Conservation (phyloP, 2,113 vertebrate genomes). For the Seriola dumerili region DNA sequence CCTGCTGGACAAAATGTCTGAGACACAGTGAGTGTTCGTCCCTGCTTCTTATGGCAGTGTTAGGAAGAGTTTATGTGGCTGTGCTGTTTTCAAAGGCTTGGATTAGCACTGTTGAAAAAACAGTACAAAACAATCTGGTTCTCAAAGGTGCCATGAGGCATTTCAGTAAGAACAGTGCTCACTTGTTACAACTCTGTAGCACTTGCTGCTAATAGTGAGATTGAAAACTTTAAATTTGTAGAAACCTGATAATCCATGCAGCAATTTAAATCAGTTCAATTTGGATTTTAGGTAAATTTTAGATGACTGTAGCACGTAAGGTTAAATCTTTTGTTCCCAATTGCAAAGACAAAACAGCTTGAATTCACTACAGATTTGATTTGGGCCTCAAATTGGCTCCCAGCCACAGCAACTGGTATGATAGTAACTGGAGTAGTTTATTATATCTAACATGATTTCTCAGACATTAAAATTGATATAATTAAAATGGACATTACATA, state of each 20-base stretch:
- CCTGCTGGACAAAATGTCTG: constrained; percentile 87
- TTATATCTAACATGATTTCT: background rate
- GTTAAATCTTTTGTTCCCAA: background rate
- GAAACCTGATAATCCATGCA: background rate
- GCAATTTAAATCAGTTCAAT: background rate
- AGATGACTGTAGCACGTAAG: background rate
- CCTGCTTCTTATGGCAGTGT: background rate
- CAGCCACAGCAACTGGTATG: background rate
- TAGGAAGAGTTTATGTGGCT: background rate
- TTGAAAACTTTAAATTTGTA: too few relatives aligned
- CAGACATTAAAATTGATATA: background rate
- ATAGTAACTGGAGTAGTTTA: background rate
- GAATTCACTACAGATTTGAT: background rate
- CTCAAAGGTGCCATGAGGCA: background rate
- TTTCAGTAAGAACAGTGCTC: background rate
- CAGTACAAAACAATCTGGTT: background rate
- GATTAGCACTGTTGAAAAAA: background rate
- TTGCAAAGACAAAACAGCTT: background rate
- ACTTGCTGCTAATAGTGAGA: background rate
- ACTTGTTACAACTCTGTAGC: background rate
- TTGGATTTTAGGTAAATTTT: background rate
- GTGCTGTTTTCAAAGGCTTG: background rate
- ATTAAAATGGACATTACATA: background rate
- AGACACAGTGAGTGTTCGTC: constrained; percentile 87
- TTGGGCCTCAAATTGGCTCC: background rate